phyloP scores from a whole-genome alignment of 1,140 invertebrate genomes.

The Drosophila pandora region DNA sequence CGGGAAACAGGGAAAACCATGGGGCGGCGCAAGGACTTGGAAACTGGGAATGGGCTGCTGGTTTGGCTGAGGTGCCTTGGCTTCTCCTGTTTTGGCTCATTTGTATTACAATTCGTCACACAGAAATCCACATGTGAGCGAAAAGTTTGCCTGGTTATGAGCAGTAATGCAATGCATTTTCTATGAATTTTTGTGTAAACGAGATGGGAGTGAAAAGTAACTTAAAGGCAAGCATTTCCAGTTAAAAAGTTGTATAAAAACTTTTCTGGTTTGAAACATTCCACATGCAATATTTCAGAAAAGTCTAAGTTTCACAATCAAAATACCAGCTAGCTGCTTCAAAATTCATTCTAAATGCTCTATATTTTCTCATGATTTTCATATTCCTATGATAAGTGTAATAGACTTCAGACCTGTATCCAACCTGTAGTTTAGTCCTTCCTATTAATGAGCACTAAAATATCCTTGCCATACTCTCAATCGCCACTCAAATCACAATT shows the following conservation, averaged over 20 bases:
- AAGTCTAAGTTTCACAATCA: background rate
- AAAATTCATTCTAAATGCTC: too few relatives aligned
- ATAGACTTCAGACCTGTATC: background rate
- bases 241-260: slow-evolving; percentile 2
- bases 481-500: slow-evolving; percentile 40
- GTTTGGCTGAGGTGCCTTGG: slow-evolving; percentile 17
- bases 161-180: slow-evolving; percentile 48
- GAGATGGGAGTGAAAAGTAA: slow-evolving; percentile 18
- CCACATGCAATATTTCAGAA: background rate
- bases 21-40: slow-evolving; percentile 1
- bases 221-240: background rate
- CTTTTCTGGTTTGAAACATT: background rate
- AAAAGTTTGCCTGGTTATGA: slow-evolving; percentile 55
- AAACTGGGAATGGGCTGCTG: background rate
- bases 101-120: slow-evolving; percentile 80
- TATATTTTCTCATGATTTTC: too few relatives aligned
- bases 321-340: too few relatives aligned
- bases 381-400: background rate
- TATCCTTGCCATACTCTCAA: slow-evolving; percentile 31
- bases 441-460: slow-evolving; percentile 31
- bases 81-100: slow-evolving; percentile 48
- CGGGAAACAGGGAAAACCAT: slow-evolving; percentile 67
- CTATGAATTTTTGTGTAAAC: slow-evolving; percentile 1
- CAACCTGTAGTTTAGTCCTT: background rate
- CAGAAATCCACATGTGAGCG: slow-evolving; percentile 14